These are phyloP conservation scores for Allobates femoralis DNA, from an alignment of 2,797 vertebrate genomes.

Conservation along the genomic window DNA sequence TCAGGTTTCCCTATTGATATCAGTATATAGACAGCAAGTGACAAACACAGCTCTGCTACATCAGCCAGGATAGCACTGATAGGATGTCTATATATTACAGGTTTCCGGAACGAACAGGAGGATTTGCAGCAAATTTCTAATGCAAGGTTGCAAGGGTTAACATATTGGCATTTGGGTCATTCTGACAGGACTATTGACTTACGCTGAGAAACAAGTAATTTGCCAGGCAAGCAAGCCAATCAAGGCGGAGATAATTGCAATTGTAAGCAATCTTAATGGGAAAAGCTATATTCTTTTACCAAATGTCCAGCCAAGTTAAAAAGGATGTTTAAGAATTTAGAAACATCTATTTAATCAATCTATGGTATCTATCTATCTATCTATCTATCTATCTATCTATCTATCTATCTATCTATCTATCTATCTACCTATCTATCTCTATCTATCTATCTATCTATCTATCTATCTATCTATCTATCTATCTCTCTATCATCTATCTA, in stretches of 20 bases:
- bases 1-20: no score
- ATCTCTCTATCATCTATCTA: not conserved
- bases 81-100: not conserved
- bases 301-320: not conserved
- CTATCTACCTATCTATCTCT: not conserved
- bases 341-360: not conserved
- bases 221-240: constrained; percentile 38
- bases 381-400: not conserved
- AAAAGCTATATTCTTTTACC: not conserved
- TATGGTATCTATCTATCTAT: no score
- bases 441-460: not conserved
- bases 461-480: no score
- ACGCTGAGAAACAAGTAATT: constrained; percentile 43
- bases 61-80: not conserved
- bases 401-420: not conserved
- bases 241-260: constrained; percentile 36
- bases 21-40: not conserved
- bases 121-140: not conserved
- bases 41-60: not conserved
- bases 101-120: not conserved
- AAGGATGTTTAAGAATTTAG: not conserved
- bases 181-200: constrained; percentile 44
- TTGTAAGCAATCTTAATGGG: constrained; percentile 16
- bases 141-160: not conserved
- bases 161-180: constrained; percentile 13